Evolutionary conservation across 2,113 vertebrate species (phyloP).

Genomic region (Manacus vitellinus): DNA sequence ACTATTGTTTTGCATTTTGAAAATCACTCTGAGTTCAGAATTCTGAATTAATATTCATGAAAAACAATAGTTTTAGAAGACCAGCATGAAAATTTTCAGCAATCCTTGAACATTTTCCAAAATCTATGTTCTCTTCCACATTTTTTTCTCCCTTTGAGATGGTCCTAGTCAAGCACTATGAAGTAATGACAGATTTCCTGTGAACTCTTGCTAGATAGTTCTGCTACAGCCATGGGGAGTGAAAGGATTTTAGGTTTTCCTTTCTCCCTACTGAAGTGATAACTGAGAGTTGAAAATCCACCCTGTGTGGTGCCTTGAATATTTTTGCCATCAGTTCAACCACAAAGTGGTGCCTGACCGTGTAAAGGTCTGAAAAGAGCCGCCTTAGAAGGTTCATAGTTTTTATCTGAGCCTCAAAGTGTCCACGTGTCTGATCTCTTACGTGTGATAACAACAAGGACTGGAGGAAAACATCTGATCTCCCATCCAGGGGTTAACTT

Average conservation of each 20-base stretch:
- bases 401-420: background rate
- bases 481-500: background rate
- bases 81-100: background rate
- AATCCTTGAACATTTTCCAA: background rate
- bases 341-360: background rate
- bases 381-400: background rate
- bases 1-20: background rate
- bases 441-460: background rate
- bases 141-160: background rate
- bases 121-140: background rate
- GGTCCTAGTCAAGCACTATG: background rate
- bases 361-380: background rate
- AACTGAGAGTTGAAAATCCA: background rate
- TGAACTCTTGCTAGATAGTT: background rate
- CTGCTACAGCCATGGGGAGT: background rate
- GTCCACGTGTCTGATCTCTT: fast-evolving
- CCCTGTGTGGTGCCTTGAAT: background rate
- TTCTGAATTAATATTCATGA: background rate
- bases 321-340: background rate
- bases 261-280: background rate
- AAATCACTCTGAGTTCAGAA: background rate
- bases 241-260: background rate
- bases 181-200: background rate
- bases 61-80: background rate
- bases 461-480: background rate